phyloP scores from a whole-genome alignment of 1,140 invertebrate genomes.

The Polypedilum vanderplanki region DNA sequence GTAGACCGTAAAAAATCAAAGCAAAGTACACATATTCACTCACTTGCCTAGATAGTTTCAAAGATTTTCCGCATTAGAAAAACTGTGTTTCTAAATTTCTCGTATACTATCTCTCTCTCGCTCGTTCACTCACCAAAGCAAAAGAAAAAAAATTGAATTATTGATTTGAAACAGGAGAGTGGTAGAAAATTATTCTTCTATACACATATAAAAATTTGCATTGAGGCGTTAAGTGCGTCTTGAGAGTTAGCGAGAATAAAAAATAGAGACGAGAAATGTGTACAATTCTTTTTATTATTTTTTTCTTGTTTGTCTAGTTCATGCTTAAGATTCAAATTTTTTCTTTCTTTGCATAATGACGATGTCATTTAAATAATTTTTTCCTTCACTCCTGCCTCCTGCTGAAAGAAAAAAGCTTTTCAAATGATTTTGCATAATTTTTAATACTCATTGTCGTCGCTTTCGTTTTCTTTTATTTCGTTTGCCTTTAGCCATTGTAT shows the following conservation, averaged over 20 bases:
- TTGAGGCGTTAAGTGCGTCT: background rate
- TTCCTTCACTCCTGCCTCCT: background rate
- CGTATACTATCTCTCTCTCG: no score
- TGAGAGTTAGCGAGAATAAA: background rate
- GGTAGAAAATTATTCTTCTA: background rate
- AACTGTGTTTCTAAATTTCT: no score
- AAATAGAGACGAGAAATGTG: background rate
- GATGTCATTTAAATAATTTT: constrained; percentile 16
- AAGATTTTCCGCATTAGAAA: no score
- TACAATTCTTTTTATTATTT: background rate
- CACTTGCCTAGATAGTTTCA: no score
- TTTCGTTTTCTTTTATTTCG: background rate
- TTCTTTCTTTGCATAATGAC: background rate
- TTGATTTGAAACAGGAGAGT: background rate
- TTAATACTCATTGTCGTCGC: background rate
- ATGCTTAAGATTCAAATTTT: constrained; percentile 6
- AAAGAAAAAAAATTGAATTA: background rate
- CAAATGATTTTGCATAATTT: constrained; percentile 10
- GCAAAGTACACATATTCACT: background rate
- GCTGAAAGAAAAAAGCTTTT: constrained; percentile 9
- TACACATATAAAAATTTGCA: background rate
- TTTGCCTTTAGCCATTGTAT: no score
- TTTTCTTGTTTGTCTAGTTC: background rate
- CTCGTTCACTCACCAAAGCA: no score
- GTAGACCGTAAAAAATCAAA: background rate